A percentile compares a stretch with the other conserved stretches of the same genome.
Evolutionary conservation across 2,797 vertebrate genomes (phyloP).

Genomic region (Scolopax rusticola): DNA sequence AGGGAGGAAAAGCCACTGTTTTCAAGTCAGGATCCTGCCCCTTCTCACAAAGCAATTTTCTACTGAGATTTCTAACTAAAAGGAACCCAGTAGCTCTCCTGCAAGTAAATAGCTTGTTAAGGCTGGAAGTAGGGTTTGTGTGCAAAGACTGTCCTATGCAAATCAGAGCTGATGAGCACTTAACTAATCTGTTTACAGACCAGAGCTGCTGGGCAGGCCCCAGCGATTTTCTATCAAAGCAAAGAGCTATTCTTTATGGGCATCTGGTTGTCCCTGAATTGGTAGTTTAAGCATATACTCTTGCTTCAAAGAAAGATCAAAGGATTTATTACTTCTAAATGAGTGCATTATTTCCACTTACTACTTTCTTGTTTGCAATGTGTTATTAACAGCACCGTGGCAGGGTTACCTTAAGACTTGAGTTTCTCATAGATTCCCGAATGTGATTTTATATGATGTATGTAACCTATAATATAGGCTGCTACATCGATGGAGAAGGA

Average conservation of each 20-base stretch:
- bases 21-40: not conserved
- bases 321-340: constrained; percentile 84
- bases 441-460: constrained; percentile 54
- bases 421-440: constrained; percentile 67
- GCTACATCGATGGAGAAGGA: constrained; percentile 53
- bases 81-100: constrained; percentile 58
- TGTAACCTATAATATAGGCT: constrained; percentile 30
- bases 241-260: constrained; percentile 81
- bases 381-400: constrained; percentile 81
- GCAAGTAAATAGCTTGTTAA: constrained; percentile 76
- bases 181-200: constrained; percentile 86
- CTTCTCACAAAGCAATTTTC: constrained; percentile 63
- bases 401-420: constrained; percentile 74
- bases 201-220: constrained; percentile 83
- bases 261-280: constrained; percentile 84
- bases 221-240: constrained; percentile 84
- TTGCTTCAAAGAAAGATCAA: constrained; percentile 86
- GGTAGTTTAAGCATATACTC: constrained; percentile 80
- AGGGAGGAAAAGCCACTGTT: constrained; percentile 18
- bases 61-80: constrained; percentile 30
- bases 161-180: constrained; percentile 82
- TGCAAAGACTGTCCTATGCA: constrained; percentile 76
- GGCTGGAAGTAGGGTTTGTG: constrained; percentile 66
- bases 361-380: constrained; percentile 82
- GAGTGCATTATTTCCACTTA: constrained; percentile 83